Evolutionary conservation across 2,888 invertebrate species (phyloP).

Genomic region (Lymantria dispar): DNA sequence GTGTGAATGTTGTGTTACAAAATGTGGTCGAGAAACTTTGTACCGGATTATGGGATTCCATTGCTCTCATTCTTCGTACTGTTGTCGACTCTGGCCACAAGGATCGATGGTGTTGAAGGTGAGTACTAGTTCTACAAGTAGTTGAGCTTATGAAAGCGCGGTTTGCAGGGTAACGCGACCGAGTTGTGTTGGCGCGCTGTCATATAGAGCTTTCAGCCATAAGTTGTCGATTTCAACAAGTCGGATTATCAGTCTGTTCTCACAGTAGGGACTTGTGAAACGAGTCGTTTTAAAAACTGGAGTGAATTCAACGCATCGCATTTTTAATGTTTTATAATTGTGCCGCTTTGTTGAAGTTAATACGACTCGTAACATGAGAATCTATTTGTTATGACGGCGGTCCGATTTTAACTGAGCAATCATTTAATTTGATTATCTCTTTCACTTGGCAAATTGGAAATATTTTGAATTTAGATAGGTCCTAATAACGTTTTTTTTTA

Average conservation of each 20-base stretch:
- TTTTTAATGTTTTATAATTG: constrained; percentile 76
- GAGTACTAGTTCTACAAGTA: constrained; percentile 61
- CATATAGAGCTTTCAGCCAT: constrained; percentile 52
- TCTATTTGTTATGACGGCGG: constrained; percentile 43
- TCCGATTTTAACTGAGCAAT: constrained; percentile 27
- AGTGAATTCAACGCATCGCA: constrained; percentile 75
- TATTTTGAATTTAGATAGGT: background rate
- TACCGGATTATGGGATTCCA: constrained; percentile 86
- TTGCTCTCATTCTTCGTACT: constrained; percentile 73
- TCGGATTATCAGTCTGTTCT: constrained; percentile 71
- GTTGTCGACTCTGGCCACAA: constrained; percentile 69
- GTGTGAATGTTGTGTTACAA: constrained; percentile 83
- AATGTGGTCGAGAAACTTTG: constrained; percentile 87
- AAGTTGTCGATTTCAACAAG: constrained; percentile 46
- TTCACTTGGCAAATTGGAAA: background rate
- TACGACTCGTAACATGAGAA: constrained; percentile 41
- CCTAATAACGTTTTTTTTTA: background rate
- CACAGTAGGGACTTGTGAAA: constrained; percentile 78
- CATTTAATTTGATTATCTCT: constrained; percentile 21
- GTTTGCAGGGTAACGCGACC: constrained; percentile 51
- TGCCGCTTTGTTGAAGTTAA: constrained; percentile 57
- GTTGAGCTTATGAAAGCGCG: constrained; percentile 78
- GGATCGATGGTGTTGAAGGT: constrained; percentile 83
- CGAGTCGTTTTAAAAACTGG: constrained; percentile 79
- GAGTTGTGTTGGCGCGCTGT: constrained; percentile 46